Base-by-base conservation (phyloP, 1,140 invertebrate species). In the Hirudo medicinalis region DNA sequence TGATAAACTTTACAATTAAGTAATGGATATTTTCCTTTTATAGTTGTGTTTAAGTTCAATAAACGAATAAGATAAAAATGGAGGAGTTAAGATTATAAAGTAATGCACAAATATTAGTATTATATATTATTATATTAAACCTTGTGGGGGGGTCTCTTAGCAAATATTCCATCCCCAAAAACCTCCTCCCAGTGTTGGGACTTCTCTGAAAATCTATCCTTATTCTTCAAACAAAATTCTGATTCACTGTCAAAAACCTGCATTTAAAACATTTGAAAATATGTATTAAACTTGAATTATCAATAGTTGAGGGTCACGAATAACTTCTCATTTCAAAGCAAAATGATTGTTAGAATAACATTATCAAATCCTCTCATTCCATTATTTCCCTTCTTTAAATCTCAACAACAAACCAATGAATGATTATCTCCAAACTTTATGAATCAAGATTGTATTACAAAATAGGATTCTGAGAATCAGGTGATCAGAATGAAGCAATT, bases 211-310 rank as follows among this genome's bases (percentile, higher is more conserved):
- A 76, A 66, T 53, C 77, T 74, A 17, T 72, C 54, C 67, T 80
- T 80, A 73, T 85, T 85, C 73, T 84, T 85, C 66, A 78, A 77
- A 74, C 85, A 82, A 78, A 83, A 84, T 74, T 84, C 84, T 74
- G 78, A 79, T 55, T 85, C 82, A 57, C 79, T 79, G 76, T 84
- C 83, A 76, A 85, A 82, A 15, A 80, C 81, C 83, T 84, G 72
- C 22, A 75, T 76, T 74, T 72, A 72, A 66, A 71, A 5, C 74
- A 71, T 67, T 15, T 15, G 15, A 49, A 13, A 49, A 49, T 17
- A 49, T 49, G 3, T 49, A 49, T 49, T 49, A 15, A 49, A 36
- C 2, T 36, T 36, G 32, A 36, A 36, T 36, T 36, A 36, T 36
- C 32, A 36, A 36, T 36, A 36, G 32, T 36, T 36, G 6, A 36